Conservation (phyloP, 2,888 invertebrate species). For the Sminthurinus aureus region DNA sequence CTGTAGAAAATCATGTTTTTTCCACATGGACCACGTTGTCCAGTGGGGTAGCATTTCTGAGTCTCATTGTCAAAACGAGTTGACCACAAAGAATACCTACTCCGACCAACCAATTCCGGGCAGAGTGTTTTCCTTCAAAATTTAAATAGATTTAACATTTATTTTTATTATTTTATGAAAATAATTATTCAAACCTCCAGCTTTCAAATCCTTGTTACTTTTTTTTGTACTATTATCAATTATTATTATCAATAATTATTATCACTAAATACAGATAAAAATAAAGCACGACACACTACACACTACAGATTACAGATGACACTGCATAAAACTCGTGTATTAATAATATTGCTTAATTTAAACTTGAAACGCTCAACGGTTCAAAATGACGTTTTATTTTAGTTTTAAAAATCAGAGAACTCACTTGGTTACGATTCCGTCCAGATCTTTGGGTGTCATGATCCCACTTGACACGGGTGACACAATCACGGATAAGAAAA, state of each 20-base stretch:
- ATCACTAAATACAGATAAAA: no score
- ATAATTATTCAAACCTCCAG: neutral
- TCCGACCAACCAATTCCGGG: slow-evolving; percentile 51
- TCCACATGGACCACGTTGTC: slow-evolving; percentile 59
- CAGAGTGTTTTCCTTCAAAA: slow-evolving; percentile 51
- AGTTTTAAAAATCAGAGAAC: neutral
- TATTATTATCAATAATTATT: no score
- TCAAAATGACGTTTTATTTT: no score
- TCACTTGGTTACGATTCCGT: slow-evolving; percentile 32
- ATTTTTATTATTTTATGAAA: neutral
- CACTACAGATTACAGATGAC: no score
- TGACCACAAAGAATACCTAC: slow-evolving; percentile 56
- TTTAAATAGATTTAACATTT: neutral
- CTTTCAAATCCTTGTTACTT: neutral
- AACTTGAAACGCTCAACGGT: no score
- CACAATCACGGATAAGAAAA: neutral
- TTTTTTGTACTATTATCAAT: neutral
- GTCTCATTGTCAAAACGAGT: slow-evolving; percentile 59
- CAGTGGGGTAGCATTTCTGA: slow-evolving; percentile 55
- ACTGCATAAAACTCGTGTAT: no score
- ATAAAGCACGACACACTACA: no score
- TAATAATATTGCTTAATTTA: no score
- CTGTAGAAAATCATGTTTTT: slow-evolving; percentile 60
- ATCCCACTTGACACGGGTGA: slow-evolving; percentile 11
- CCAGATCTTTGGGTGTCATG: slow-evolving; percentile 28